A percentile compares a stretch with the other conserved stretches of the same genome.
These are phyloP conservation scores for Bombylius major DNA, from an alignment of 2,888 invertebrate species.

Conservation along the genomic window DNA sequence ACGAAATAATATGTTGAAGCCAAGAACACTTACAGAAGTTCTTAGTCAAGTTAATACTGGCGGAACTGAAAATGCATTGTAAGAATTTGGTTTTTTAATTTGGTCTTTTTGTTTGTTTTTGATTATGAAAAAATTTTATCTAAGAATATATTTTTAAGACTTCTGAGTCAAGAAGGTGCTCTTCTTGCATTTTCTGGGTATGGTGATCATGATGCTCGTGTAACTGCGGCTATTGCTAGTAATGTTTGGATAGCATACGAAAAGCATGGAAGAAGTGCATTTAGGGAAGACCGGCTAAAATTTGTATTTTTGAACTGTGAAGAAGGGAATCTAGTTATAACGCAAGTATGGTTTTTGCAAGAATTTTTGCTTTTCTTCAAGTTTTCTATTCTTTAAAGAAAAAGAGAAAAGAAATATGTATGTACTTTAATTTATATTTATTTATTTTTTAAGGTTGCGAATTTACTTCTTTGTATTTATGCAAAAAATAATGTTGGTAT, in stretches of 20 bases:
- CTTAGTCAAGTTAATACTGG: slow-evolving; percentile 91
- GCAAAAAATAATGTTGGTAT: slow-evolving; percentile 82
- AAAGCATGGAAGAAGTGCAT: slow-evolving; percentile 78
- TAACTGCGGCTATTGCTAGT: slow-evolving; percentile 90
- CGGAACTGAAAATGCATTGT: slow-evolving; percentile 90
- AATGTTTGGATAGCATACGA: slow-evolving; percentile 93
- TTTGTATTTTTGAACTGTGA: slow-evolving; percentile 81
- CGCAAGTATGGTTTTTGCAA: slow-evolving; percentile 41
- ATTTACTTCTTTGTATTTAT: slow-evolving; percentile 80
- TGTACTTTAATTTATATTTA: no score
- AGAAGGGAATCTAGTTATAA: slow-evolving; percentile 87
- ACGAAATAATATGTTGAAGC: slow-evolving; percentile 63
- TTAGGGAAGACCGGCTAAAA: slow-evolving; percentile 80
- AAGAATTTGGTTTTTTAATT: slow-evolving; percentile 37
- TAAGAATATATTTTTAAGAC: slow-evolving; percentile 40
- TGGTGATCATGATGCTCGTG: slow-evolving; percentile 84
- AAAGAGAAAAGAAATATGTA: no score
- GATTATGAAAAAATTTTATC: no score
- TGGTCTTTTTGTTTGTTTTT: no score
- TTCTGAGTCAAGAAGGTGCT: slow-evolving; percentile 87
- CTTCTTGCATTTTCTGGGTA: slow-evolving; percentile 87
- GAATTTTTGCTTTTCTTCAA: no score
- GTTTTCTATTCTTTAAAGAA: no score
- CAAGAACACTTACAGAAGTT: slow-evolving; percentile 86
- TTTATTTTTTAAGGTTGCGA: slow-evolving; percentile 50